These are phyloP conservation scores for Gopherus evgoodei DNA, from an alignment of 2,113 vertebrate species.

Conservation along the genomic window DNA sequence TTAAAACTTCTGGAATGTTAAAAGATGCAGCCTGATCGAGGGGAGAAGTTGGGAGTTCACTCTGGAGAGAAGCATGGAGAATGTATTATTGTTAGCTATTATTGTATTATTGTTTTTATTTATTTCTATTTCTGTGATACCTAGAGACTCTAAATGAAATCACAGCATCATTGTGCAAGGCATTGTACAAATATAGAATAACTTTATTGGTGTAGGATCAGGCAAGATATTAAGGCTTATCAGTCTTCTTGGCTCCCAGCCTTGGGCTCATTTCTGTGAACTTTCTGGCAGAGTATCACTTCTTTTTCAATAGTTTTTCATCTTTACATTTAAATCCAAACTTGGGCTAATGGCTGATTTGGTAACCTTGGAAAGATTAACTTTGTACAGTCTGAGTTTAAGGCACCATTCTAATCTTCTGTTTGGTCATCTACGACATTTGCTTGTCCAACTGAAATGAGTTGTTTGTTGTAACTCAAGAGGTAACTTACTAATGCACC, in stretches of 20 bases:
- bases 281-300: background rate
- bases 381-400: background rate
- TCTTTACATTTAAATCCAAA: background rate
- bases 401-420: background rate
- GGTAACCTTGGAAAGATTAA: background rate
- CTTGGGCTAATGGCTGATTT: background rate
- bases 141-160: background rate
- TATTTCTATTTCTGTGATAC: background rate
- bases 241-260: background rate
- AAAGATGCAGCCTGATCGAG: background rate
- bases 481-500: rapidly evolving
- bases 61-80: background rate
- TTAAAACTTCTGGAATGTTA: background rate
- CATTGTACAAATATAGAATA: no score
- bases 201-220: no score
- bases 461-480: background rate
- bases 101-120: background rate
- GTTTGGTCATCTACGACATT: background rate
- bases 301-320: background rate
- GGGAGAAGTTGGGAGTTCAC: background rate
- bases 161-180: no score
- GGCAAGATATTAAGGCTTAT: background rate
- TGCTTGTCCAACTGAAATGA: background rate
- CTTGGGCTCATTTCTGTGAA: background rate
- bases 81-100: background rate